A percentile compares a stretch with the other conserved stretches of the same genome.
These are phyloP conservation scores for Lasioglossum leucozonium DNA, from an alignment of 2,888 invertebrate genomes.

Conservation along the genomic window DNA sequence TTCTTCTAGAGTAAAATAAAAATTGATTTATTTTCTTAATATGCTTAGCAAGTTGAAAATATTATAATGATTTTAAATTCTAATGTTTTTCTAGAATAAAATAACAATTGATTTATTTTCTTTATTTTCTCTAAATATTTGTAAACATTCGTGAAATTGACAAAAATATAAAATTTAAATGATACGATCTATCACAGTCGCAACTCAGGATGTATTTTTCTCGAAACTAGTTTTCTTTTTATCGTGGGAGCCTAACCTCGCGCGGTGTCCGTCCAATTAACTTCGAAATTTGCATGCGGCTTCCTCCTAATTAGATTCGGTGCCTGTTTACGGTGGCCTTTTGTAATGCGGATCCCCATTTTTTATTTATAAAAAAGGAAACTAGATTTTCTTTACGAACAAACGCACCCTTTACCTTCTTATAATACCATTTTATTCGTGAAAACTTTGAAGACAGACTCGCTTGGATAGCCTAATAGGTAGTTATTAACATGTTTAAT, in stretches of 20 bases:
- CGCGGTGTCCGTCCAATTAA: background rate
- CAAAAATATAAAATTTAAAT: background rate
- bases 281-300: background rate
- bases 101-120: too few species aligned
- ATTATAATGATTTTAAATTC: background rate
- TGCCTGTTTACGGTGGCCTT: background rate
- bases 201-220: background rate
- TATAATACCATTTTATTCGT: background rate
- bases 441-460: background rate
- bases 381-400: background rate
- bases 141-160: background rate
- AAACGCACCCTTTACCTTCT: background rate
- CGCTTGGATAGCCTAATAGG: background rate
- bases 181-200: background rate
- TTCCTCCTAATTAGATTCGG: constrained; percentile 1
- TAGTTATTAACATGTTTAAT: background rate
- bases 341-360: background rate
- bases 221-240: background rate
- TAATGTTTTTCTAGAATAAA: too few species aligned
- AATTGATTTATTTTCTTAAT: too few species aligned
- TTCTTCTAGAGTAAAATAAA: too few species aligned
- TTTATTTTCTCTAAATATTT: too few species aligned
- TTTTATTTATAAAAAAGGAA: background rate
- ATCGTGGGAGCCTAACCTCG: background rate
- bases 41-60: too few species aligned